Evolutionary conservation across 1,140 invertebrate genomes (phyloP).

Genomic region (Sesamia nonagrioides): DNA sequence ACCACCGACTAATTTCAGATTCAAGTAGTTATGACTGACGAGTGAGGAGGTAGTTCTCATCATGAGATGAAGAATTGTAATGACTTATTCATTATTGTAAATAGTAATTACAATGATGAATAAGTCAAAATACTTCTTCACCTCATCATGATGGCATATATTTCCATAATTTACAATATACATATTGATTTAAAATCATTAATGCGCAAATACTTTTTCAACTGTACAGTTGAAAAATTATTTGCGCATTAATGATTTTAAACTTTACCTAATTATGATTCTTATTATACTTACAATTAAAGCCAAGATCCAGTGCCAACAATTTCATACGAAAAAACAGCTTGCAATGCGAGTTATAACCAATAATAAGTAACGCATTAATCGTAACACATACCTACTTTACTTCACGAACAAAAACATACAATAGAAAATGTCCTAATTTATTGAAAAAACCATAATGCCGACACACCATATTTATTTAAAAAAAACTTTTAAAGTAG

Average conservation of each 20-base stretch:
- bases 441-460: background rate
- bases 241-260: background rate
- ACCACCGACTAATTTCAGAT: too few relatives aligned
- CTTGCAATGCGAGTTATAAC: slow-evolving; percentile 16
- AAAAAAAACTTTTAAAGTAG: background rate
- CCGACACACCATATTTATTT: background rate
- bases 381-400: slow-evolving; percentile 42
- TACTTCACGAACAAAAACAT: slow-evolving; percentile 30
- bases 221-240: too few relatives aligned
- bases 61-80: too few relatives aligned
- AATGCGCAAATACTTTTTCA: background rate
- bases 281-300: slow-evolving; percentile 7
- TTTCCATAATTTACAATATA: too few relatives aligned
- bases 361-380: slow-evolving; percentile 11
- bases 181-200: too few relatives aligned
- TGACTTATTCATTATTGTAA: too few relatives aligned
- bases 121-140: too few relatives aligned
- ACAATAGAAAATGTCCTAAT: background rate
- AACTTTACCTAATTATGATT: background rate
- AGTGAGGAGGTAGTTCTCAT: too few relatives aligned
- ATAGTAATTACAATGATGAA: too few relatives aligned
- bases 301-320: slow-evolving; percentile 7
- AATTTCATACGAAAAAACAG: slow-evolving; percentile 16
- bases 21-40: too few relatives aligned
- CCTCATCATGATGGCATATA: too few relatives aligned